Base-by-base conservation (phyloP, 1,140 invertebrate species). In the Aphidius ervi region DNA sequence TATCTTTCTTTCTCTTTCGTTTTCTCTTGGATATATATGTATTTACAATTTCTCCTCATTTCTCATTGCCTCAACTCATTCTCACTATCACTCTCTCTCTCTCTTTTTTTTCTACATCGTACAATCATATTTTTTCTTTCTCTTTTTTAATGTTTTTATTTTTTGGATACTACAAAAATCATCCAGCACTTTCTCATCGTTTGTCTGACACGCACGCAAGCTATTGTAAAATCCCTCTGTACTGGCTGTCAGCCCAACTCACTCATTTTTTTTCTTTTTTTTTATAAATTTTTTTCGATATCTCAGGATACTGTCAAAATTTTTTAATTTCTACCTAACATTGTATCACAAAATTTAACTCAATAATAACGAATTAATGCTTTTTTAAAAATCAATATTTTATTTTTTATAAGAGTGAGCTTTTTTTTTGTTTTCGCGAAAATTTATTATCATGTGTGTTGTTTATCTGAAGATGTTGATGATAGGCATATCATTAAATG, bases 141-240 rank as follows among this genome's bases (percentile, higher is more conserved):
- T 48, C 47, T 45, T 20, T 31, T 52, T 41, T 16, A 31, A 2
- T 31, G 23, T 31, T 31, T 16, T 31, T 31, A 1, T 31, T 31
- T 31, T 31, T 31, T 31, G 23, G 23, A 31, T 31, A 31, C 23
- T 31, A 31, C 23, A 3, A 31, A 56, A 67, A 70, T 71, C 64
- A 70, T 68, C 65, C 65, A 70, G 67, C 71, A 69, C 70, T 72
- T 71, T 73, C 67, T 69, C 70, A 71, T 72, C 65, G 71, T 70
- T 69, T 56, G 68, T 67, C 70, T 70, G 68, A 73, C 71, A 71
- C 67, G 71, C 70, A 71, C 68, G 69, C 69, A 72, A 63, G 70
- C 67, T 61, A 72, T 62, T 67, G 50, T 31, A 31, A 31, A 31
- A 31, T 31, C 23, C 23, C 23, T 31, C 23, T 53, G 43, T 40